Conservation (phyloP, 2,113 vertebrate genomes). For the human region DNA sequence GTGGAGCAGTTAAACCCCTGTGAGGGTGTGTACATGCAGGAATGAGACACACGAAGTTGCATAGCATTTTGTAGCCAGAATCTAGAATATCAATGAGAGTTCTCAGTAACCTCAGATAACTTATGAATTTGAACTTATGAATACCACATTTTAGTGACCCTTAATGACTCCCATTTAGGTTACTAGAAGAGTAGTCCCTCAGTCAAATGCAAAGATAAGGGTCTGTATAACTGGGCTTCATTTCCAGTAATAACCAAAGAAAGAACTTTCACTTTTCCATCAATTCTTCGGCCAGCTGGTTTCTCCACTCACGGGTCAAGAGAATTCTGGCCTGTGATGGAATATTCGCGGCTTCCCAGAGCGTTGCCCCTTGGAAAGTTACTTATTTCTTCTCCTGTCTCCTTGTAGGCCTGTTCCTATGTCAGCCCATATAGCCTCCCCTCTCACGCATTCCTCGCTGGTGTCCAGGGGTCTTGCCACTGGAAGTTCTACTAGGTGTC, state of each 20-base stretch:
- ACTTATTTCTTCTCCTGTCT: background rate
- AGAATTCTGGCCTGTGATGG: background rate
- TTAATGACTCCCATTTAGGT: background rate
- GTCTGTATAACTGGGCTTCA: background rate
- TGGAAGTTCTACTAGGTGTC: background rate
- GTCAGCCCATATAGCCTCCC: too few species aligned
- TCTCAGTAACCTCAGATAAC: background rate
- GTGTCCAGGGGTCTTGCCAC: background rate
- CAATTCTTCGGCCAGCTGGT: background rate
- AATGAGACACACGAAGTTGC: rapidly evolving
- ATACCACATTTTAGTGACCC: background rate
- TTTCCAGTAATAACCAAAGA: background rate
- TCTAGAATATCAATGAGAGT: rapidly evolving
- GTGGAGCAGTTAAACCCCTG: rapidly evolving
- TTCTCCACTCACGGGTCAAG: background rate
- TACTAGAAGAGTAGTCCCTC: background rate
- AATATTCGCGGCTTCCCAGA: too few species aligned
- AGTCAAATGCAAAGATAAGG: background rate
- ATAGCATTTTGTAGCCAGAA: background rate
- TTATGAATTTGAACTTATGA: background rate
- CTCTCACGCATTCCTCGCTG: background rate
- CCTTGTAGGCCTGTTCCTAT: background rate
- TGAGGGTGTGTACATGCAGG: rapidly evolving
- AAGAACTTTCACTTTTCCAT: background rate
- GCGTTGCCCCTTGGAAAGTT: background rate